These are phyloP conservation scores for Ginglymostoma cirratum DNA, from an alignment of 2,113 vertebrate species.

Conservation along the genomic window DNA sequence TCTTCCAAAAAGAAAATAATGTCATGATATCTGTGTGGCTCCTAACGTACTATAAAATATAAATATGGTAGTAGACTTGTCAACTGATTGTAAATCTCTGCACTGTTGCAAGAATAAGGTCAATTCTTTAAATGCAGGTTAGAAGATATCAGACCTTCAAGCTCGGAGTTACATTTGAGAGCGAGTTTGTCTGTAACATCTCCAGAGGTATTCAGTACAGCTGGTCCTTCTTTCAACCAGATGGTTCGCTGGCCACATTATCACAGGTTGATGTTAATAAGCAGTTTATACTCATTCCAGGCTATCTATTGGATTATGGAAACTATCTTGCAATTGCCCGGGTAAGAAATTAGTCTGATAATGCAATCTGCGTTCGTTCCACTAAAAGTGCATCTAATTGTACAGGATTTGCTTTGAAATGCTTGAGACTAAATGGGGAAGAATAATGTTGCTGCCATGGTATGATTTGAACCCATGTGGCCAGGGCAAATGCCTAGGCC, in stretches of 20 bases:
- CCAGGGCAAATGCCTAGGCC: too few relatives aligned
- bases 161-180: constrained; percentile 64
- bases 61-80: background rate
- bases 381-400: background rate
- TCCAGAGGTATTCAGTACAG: constrained; percentile 58
- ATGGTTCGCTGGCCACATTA: constrained; percentile 47
- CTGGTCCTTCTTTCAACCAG: constrained; percentile 57
- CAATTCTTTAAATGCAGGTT: constrained; percentile 48
- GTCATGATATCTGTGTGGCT: background rate
- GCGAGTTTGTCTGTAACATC: constrained; percentile 56
- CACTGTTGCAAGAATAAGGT: background rate
- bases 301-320: constrained; percentile 56
- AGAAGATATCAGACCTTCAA: constrained; percentile 54
- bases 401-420: background rate
- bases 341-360: constrained; percentile 47
- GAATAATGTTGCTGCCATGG: background rate
- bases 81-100: background rate
- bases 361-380: background rate
- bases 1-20: background rate
- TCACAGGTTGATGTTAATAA: constrained; percentile 45
- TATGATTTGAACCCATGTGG: too few relatives aligned
- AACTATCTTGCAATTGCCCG: constrained; percentile 60
- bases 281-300: constrained; percentile 57
- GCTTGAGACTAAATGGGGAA: background rate
- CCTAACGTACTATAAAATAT: background rate